Conservation (phyloP, 2,113 vertebrate genomes). For the Ictalurus punctatus region DNA sequence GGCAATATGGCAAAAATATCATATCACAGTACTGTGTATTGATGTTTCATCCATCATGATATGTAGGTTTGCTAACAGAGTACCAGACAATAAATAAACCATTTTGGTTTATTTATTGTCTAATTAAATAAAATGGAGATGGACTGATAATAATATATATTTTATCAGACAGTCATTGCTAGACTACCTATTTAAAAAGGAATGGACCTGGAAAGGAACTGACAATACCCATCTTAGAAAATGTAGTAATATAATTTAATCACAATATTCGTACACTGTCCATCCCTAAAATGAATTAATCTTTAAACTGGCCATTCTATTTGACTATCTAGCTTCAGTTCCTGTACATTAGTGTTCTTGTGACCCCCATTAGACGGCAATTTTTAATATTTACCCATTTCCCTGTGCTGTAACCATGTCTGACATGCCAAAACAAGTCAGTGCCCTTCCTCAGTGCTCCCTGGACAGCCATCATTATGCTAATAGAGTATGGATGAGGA, state of each 20-base stretch:
- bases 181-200: background rate
- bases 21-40: background rate
- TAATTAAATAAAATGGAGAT: background rate
- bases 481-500: conserved; percentile 47
- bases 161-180: background rate
- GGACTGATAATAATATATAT: background rate
- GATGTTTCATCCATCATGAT: background rate
- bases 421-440: conserved; percentile 28
- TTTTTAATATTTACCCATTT: conserved; percentile 18
- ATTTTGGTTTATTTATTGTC: background rate
- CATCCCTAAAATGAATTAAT: background rate
- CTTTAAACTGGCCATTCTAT: background rate
- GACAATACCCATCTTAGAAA: background rate
- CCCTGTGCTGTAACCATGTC: conserved; percentile 24
- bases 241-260: background rate
- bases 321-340: background rate
- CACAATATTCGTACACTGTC: background rate
- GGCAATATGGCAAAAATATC: background rate
- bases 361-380: background rate
- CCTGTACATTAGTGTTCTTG: background rate
- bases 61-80: background rate
- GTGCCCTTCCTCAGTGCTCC: conserved; percentile 19
- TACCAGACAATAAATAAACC: background rate
- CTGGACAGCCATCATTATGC: conserved; percentile 38
- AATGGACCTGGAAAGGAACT: background rate